Evolutionary conservation across 2,113 vertebrate species (phyloP).

Genomic region (Platysternon megacephalum): DNA sequence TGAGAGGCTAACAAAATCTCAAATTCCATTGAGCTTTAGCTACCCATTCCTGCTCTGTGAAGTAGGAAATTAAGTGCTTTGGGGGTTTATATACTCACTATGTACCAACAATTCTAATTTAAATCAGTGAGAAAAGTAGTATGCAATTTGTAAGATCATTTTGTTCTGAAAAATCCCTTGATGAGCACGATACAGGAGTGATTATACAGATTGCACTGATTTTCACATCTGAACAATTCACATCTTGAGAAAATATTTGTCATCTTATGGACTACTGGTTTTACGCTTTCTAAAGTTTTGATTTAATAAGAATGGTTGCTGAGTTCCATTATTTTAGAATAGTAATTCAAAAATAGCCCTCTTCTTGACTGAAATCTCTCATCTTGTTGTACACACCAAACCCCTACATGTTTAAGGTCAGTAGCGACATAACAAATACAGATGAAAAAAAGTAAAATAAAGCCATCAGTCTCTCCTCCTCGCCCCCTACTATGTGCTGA

Average conservation of each 20-base stretch:
- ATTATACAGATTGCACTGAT: constrained; percentile 25
- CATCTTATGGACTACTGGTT: constrained; percentile 46
- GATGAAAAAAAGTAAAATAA: neutral
- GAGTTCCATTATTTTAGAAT: constrained; percentile 43
- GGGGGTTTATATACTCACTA: neutral
- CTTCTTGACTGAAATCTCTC: constrained; percentile 13
- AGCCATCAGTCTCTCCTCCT: neutral
- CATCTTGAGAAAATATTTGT: constrained; percentile 56
- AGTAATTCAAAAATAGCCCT: constrained; percentile 50
- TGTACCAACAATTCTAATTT: constrained; percentile 20
- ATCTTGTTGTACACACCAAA: neutral
- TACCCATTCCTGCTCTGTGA: neutral
- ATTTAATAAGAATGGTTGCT: constrained; percentile 60
- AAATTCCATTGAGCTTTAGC: neutral
- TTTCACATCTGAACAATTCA: constrained; percentile 55
- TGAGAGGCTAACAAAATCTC: neutral
- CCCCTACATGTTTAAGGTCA: neutral
- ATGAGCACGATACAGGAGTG: neutral
- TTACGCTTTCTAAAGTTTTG: constrained; percentile 61
- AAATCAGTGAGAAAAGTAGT: constrained; percentile 40
- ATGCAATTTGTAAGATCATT: neutral
- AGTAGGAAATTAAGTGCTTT: neutral
- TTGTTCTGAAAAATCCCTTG: constrained; percentile 35
- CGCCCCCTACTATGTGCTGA: neutral
- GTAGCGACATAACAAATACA: neutral